A percentile compares a stretch with the other conserved stretches of the same genome.
Conservation (phyloP, 1,140 invertebrate genomes). For the Drosophila miranda region DNA sequence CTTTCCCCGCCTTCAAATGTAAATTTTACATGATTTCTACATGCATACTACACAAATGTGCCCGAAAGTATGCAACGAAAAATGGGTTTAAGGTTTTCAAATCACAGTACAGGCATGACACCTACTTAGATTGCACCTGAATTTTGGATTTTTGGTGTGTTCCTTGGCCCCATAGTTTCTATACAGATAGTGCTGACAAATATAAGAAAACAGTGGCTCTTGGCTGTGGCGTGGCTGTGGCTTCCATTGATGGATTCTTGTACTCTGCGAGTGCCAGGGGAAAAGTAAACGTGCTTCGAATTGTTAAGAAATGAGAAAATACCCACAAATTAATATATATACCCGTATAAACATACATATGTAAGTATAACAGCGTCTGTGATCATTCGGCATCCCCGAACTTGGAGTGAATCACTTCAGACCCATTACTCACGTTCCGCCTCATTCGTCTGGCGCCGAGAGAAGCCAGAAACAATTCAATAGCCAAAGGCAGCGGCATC, state of each 20-base stretch:
- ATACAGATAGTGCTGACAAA: no score
- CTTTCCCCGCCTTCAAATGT: background rate
- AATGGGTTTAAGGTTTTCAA: background rate
- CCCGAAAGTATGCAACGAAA: conserved; percentile 44
- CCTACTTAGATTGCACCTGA: background rate
- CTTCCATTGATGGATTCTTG: no score
- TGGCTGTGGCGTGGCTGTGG: no score
- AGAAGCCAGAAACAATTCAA: conserved; percentile 9
- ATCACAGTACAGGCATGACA: background rate
- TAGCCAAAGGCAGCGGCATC: conserved; percentile 4
- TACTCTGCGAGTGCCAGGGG: no score
- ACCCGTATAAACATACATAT: conserved; percentile 1
- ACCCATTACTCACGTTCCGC: conserved; percentile 39
- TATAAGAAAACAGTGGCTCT: no score
- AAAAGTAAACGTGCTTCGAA: no score
- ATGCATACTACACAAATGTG: background rate
- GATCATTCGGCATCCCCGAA: conserved; percentile 43
- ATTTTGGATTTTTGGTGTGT: no score
- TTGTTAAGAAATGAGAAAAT: no score
- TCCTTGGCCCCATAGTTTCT: no score
- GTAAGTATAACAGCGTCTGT: conserved; percentile 34
- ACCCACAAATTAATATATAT: no score
- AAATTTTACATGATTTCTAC: no score
- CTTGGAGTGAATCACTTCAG: conserved; percentile 47
- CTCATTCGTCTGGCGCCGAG: conserved; percentile 38